phyloP scores from a whole-genome alignment of 2,113 vertebrate genomes.

The Ctenomys sociabilis region DNA sequence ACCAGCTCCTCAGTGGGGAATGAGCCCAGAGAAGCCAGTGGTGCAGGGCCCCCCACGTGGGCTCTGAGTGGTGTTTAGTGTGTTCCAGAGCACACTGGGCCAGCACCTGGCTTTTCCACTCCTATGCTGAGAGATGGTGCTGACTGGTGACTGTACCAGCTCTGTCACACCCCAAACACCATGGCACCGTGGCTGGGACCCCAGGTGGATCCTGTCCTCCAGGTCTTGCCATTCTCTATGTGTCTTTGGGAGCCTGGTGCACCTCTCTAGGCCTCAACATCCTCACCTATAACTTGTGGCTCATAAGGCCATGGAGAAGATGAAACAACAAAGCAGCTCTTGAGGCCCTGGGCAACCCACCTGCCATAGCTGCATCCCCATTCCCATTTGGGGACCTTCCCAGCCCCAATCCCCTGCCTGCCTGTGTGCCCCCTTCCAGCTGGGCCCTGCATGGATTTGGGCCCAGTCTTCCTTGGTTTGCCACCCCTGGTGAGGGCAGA shows the following conservation, averaged over 20 bases:
- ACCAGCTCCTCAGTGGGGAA: not conserved
- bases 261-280: not conserved
- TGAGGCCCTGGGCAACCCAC: not conserved
- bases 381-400: not conserved
- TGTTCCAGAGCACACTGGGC: not conserved
- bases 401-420: not conserved
- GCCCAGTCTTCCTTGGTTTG: not conserved
- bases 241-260: accelerated
- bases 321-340: not conserved
- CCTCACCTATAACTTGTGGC: not conserved
- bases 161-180: not conserved
- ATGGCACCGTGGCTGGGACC: accelerated
- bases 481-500: not conserved
- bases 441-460: not conserved
- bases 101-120: not conserved
- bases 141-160: not conserved
- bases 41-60: accelerated
- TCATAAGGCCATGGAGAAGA: not conserved
- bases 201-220: not conserved
- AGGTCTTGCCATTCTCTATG: accelerated
- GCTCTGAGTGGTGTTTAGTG: not conserved
- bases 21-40: not conserved
- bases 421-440: not conserved
- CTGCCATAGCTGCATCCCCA: accelerated
- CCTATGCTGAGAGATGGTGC: accelerated